A percentile compares a stretch with the other conserved stretches of the same genome.
Evolutionary conservation across 1,140 invertebrate species (phyloP).

Genomic region (Anadara kagoshimensis): DNA sequence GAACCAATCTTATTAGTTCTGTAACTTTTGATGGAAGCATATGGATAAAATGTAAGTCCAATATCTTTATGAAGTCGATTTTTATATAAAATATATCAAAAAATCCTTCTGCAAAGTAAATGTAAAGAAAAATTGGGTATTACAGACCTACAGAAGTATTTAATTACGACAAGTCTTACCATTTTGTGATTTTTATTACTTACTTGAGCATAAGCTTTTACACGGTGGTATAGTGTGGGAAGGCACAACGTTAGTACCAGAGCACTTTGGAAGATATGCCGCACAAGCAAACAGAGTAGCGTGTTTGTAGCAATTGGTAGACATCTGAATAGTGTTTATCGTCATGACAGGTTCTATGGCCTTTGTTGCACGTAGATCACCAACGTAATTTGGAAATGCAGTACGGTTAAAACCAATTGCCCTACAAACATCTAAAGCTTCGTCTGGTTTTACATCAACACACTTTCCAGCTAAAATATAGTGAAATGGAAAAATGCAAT

Average conservation of each 20-base stretch:
- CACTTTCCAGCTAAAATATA: slow-evolving; percentile 51
- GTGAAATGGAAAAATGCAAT: not conserved
- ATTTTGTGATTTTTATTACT: not conserved
- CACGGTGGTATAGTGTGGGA: slow-evolving; percentile 64
- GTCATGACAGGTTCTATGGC: slow-evolving; percentile 30
- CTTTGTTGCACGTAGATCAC: slow-evolving; percentile 33
- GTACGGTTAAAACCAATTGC: slow-evolving; percentile 49
- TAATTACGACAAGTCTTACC: no score
- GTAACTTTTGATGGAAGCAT: no score
- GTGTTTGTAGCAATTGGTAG: slow-evolving; percentile 61
- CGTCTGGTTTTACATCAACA: slow-evolving; percentile 29
- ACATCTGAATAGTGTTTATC: slow-evolving; percentile 41
- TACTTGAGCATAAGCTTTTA: slow-evolving; percentile 64
- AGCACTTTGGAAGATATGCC: slow-evolving; percentile 60
- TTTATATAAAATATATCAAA: no score
- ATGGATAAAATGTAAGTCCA: no score
- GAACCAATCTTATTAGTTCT: no score
- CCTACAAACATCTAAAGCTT: slow-evolving; percentile 38
- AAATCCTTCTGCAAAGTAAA: no score
- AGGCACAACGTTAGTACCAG: slow-evolving; percentile 40
- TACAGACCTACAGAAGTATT: no score
- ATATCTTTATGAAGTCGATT: no score
- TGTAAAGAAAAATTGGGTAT: no score
- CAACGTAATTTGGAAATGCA: slow-evolving; percentile 58
- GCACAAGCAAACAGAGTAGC: slow-evolving; percentile 56